Evolutionary conservation across 2,113 vertebrate genomes (phyloP).

Genomic region (Rafetus swinhoei): DNA sequence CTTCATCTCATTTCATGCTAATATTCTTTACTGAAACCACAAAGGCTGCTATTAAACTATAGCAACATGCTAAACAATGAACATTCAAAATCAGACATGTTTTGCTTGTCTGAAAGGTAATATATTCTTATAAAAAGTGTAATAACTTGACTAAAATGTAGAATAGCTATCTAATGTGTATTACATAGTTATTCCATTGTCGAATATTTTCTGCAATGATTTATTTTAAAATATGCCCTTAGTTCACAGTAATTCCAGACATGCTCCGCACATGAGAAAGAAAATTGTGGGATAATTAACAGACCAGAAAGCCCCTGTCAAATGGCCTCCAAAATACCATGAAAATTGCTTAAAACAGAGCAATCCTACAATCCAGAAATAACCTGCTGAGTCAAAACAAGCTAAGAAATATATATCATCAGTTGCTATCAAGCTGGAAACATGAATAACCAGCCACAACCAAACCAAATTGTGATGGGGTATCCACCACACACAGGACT

Average conservation of each 20-base stretch:
- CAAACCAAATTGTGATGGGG: neutral
- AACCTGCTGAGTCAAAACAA: neutral
- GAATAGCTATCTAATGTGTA: neutral
- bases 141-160: neutral
- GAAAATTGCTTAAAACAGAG: neutral
- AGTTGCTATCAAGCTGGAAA: neutral
- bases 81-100: neutral
- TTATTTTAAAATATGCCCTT: neutral
- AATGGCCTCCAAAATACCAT: neutral
- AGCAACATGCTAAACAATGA: neutral
- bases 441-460: neutral
- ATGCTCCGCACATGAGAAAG: neutral
- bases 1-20: slow-evolving; percentile 22
- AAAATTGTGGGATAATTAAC: neutral
- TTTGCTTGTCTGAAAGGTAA: slow-evolving; percentile 26
- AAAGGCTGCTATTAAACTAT: neutral
- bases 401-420: neutral
- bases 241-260: slow-evolving; percentile 4
- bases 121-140: neutral
- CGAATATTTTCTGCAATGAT: neutral
- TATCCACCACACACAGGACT: neutral
- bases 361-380: neutral
- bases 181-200: neutral
- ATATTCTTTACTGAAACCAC: slow-evolving; percentile 28
- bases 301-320: neutral